Conservation (phyloP, 1,140 invertebrate genomes). For the Eciton burchellii region DNA sequence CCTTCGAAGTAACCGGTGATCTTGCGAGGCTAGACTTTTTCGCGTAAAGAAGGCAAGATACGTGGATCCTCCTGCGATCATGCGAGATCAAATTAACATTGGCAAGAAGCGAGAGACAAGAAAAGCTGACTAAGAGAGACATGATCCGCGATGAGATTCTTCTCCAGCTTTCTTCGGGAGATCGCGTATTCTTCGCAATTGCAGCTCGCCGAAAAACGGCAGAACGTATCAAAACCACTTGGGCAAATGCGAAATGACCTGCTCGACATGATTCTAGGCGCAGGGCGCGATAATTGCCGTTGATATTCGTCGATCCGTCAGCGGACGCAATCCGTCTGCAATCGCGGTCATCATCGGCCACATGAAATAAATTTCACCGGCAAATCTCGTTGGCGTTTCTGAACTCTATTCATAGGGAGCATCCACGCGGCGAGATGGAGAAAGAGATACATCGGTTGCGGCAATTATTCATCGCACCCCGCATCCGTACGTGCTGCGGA, state of each 20-base stretch:
- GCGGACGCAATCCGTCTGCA: constrained; percentile 20
- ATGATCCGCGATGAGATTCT: neutral
- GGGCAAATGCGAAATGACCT: constrained; percentile 34
- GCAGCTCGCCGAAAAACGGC: neutral
- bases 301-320: constrained; percentile 35
- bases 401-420: constrained; percentile 51
- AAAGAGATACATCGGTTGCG: constrained; percentile 35
- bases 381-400: constrained; percentile 26
- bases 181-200: neutral
- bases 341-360: neutral
- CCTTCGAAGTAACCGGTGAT: neutral
- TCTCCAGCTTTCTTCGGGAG: constrained; percentile 14
- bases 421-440: constrained; percentile 1
- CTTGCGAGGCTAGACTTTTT: neutral
- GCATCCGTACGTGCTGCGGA: constrained; percentile 6
- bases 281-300: constrained; percentile 20
- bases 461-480: constrained; percentile 38
- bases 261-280: neutral
- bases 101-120: too few relatives aligned
- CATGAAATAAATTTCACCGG: constrained; percentile 27
- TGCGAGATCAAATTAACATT: neutral
- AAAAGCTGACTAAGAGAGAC: neutral
- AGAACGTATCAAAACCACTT: constrained; percentile 4
- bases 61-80: neutral
- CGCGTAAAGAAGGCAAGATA: too few relatives aligned